A percentile compares a stretch with the other conserved stretches of the same genome.
These are phyloP conservation scores for Cyaniris semiargus DNA, from an alignment of 2,888 invertebrate genomes.

Conservation along the genomic window DNA sequence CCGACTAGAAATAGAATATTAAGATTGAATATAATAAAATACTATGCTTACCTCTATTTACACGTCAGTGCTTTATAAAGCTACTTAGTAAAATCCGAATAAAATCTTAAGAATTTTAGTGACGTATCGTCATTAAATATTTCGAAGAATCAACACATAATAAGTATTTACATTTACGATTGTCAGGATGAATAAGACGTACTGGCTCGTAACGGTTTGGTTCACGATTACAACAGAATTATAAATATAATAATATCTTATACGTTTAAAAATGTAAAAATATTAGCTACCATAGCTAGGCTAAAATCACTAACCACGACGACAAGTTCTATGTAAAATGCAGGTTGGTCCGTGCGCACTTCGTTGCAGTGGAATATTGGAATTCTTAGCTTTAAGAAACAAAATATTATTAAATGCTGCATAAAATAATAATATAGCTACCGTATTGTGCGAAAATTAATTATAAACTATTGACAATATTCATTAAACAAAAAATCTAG, in stretches of 20 bases:
- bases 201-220: neutral
- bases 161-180: neutral
- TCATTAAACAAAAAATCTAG: neutral
- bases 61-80: constrained; percentile 26
- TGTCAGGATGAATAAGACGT: neutral
- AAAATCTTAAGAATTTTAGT: constrained; percentile 18
- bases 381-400: neutral
- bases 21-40: constrained; percentile 27
- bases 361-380: constrained; percentile 28
- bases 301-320: constrained; percentile 32
- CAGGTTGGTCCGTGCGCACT: constrained; percentile 29
- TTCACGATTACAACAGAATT: neutral
- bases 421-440: neutral
- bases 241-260: neutral
- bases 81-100: constrained; percentile 14
- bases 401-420: neutral
- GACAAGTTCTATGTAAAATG: constrained; percentile 8
- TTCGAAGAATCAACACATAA: neutral
- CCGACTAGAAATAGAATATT: constrained; percentile 27
- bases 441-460: neutral
- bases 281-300: constrained; percentile 12
- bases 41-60: constrained; percentile 9
- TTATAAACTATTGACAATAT: neutral
- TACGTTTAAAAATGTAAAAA: constrained; percentile 3
- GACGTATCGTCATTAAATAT: neutral